Evolutionary conservation across 1,140 invertebrate species (phyloP).

Genomic region (Capitella teleta): DNA sequence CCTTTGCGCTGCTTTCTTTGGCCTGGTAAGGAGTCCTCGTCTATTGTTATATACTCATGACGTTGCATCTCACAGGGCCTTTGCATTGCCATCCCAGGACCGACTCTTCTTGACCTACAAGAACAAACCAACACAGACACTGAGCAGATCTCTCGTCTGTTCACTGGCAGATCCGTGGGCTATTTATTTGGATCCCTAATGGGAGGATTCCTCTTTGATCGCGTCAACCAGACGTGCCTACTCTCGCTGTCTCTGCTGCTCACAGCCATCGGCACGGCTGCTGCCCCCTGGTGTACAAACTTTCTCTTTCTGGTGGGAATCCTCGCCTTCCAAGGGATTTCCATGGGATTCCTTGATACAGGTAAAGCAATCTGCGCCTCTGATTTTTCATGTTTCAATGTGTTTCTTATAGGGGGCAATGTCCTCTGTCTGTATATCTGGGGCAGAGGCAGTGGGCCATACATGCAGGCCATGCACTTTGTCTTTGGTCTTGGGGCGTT

Average conservation of each 20-base stretch:
- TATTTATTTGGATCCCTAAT: slow-evolving; percentile 34
- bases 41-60: not conserved
- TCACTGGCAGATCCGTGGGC: slow-evolving; percentile 32
- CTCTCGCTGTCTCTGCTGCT: slow-evolving; percentile 25
- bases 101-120: slow-evolving; percentile 37
- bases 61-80: slow-evolving; percentile 31
- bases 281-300: slow-evolving; percentile 28
- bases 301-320: slow-evolving; percentile 24
- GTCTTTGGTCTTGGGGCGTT: slow-evolving; percentile 47
- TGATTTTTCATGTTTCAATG: too few species aligned
- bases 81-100: slow-evolving; percentile 41
- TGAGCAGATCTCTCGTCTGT: slow-evolving; percentile 30
- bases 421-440: slow-evolving; percentile 45
- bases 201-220: slow-evolving; percentile 36
- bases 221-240: slow-evolving; percentile 25
- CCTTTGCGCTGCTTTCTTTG: slow-evolving; percentile 29
- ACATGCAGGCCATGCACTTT: slow-evolving; percentile 48
- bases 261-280: slow-evolving; percentile 25
- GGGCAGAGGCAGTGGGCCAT: slow-evolving; percentile 44
- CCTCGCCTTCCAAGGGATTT: slow-evolving; percentile 34
- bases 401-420: slow-evolving; percentile 47
- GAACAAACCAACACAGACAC: slow-evolving; percentile 25
- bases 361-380: too few species aligned
- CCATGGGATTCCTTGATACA: slow-evolving; percentile 42
- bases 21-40: slow-evolving; percentile 24